Evolutionary conservation across 2,113 vertebrate genomes (phyloP).

Genomic region (Paramormyrops kingsleyae): DNA sequence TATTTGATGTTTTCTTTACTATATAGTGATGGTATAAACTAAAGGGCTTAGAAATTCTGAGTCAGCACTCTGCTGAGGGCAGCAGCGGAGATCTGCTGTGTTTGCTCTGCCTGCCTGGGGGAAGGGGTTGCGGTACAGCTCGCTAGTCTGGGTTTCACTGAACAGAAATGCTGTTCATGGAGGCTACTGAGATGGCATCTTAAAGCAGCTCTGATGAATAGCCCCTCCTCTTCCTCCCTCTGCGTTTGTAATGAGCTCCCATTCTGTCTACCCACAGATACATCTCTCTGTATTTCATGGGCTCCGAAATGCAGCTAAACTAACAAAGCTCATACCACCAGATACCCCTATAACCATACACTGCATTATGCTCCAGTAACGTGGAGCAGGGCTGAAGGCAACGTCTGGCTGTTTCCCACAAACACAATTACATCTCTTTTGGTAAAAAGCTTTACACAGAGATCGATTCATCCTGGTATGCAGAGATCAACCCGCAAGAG

Average conservation of each 20-base stretch:
- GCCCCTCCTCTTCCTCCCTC: neutral
- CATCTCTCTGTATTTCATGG: neutral
- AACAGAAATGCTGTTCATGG: neutral
- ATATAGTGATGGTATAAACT: slow-evolving; percentile 1
- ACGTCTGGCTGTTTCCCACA: neutral
- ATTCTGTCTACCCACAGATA: neutral
- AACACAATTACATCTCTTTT: neutral
- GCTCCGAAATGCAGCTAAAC: neutral
- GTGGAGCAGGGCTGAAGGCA: neutral
- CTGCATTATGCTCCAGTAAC: neutral
- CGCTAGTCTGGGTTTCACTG: neutral
- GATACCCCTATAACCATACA: neutral
- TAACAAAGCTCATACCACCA: neutral
- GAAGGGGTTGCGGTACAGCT: neutral
- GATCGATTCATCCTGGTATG: neutral
- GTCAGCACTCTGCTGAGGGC: slow-evolving; percentile 8
- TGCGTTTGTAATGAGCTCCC: neutral
- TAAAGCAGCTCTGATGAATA: neutral
- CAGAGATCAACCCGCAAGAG: neutral
- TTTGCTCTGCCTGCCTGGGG: neutral
- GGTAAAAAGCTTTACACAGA: neutral
- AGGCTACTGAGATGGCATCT: neutral
- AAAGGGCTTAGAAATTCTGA: slow-evolving; percentile 20
- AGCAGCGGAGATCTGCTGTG: neutral
- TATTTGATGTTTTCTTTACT: neutral